Percentiles rank a stretch among this genome's conserved stretches.
These are phyloP conservation scores for Muntiacus muntjak DNA, from an alignment of 2,113 vertebrate species.

Conservation along the genomic window DNA sequence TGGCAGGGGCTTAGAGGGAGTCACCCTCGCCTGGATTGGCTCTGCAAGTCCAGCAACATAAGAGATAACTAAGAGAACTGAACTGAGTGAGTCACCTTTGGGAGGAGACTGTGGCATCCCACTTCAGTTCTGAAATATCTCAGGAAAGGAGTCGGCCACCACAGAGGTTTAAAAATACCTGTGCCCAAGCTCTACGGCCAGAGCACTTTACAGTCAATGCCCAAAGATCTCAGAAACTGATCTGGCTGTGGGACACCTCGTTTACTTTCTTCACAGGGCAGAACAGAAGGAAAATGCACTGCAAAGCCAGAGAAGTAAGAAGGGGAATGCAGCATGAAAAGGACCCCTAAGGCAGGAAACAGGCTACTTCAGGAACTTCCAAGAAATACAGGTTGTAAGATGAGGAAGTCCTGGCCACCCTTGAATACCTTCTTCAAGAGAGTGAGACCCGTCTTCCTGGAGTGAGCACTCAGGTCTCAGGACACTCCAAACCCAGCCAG, in stretches of 20 bases:
- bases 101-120: background rate
- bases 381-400: background rate
- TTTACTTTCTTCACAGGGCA: background rate
- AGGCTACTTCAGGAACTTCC: background rate
- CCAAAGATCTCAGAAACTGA: background rate
- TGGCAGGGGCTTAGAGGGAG: background rate
- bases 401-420: background rate
- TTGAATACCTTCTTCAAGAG: background rate
- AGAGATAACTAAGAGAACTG: background rate
- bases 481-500: background rate
- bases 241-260: background rate
- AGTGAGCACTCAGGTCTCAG: background rate
- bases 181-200: background rate
- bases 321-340: background rate
- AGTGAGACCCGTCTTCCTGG: background rate
- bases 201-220: background rate
- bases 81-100: background rate
- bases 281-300: background rate
- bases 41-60: background rate
- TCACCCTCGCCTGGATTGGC: background rate
- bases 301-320: background rate
- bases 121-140: background rate
- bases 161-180: slow-evolving; percentile 25
- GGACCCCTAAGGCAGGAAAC: background rate
- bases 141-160: background rate